A percentile compares a stretch with the other conserved stretches of the same genome.
phyloP scores from a whole-genome alignment of 64 coral and sea anemone species.

The Astreopora myriophthalma region DNA sequence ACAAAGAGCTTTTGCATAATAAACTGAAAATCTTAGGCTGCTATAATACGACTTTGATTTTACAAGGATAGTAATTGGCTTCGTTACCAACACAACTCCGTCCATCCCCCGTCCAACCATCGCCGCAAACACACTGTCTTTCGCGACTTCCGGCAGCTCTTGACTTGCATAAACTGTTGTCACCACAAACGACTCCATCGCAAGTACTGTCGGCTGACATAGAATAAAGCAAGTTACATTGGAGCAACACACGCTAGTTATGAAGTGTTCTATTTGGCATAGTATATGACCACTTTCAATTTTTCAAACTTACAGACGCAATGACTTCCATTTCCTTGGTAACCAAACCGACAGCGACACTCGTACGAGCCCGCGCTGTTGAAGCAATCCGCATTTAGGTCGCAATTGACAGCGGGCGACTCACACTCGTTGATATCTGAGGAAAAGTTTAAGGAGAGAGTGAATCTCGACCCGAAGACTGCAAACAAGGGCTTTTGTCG shows the following conservation, averaged over 20 bases:
- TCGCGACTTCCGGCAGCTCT: neutral
- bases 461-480: no score
- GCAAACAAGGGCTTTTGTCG: no score
- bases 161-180: constrained; percentile 40
- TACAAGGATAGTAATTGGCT: no score
- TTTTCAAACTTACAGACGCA: constrained; percentile 77
- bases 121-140: constrained; percentile 23
- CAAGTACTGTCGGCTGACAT: constrained; percentile 66
- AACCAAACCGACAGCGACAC: constrained; percentile 78
- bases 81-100: constrained; percentile 30
- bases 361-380: constrained; percentile 73
- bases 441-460: no score
- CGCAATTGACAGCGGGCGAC: constrained; percentile 19
- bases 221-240: neutral
- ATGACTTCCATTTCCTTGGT: constrained; percentile 74
- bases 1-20: no score
- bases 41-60: no score
- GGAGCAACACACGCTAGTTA: no score
- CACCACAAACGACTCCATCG: constrained; percentile 42
- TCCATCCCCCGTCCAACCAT: constrained; percentile 62
- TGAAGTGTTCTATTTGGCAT: no score
- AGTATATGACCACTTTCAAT: no score
- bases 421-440: constrained; percentile 82
- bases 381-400: constrained; percentile 72
- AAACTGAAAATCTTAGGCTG: no score